Percentiles rank a stretch among this genome's conserved stretches.
These are phyloP conservation scores for Austrofundulus limnaeus DNA, from an alignment of 2,113 vertebrate genomes.

Conservation along the genomic window DNA sequence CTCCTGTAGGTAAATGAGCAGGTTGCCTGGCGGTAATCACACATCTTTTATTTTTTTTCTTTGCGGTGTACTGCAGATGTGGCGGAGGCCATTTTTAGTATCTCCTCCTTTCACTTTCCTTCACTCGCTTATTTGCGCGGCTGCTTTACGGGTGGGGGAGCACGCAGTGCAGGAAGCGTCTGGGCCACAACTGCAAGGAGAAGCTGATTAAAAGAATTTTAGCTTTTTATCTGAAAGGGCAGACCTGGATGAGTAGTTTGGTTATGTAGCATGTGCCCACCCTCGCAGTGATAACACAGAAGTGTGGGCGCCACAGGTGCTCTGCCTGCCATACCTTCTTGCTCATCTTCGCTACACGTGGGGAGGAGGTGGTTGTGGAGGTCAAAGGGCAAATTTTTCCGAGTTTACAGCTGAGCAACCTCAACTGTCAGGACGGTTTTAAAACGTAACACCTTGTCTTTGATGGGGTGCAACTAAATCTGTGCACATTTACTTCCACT, in stretches of 20 bases:
- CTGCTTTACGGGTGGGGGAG: constrained; percentile 63
- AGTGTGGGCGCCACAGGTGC: constrained; percentile 11
- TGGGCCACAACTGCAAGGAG: constrained; percentile 66
- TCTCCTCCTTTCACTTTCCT: no score
- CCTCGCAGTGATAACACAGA: constrained; percentile 20
- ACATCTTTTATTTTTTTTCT: constrained; percentile 45
- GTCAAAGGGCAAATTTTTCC: constrained; percentile 15
- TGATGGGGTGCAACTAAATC: no score
- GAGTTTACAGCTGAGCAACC: constrained; percentile 75
- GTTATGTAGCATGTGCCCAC: constrained; percentile 39
- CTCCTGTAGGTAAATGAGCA: constrained; percentile 27
- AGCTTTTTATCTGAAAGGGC: constrained; percentile 69
- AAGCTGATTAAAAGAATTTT: constrained; percentile 75
- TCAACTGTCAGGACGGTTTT: constrained; percentile 32
- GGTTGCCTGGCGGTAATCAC: constrained; percentile 29
- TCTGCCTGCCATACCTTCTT: constrained; percentile 39
- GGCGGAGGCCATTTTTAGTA: constrained; percentile 74
- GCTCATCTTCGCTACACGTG: constrained; percentile 19
- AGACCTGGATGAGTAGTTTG: constrained; percentile 52
- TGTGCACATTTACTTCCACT: no score
- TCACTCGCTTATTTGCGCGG: constrained; percentile 62
- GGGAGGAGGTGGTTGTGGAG: constrained; percentile 22
- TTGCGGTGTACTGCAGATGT: constrained; percentile 63
- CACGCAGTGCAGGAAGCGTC: constrained; percentile 76
- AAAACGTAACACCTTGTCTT: constrained; percentile 23